Evolutionary conservation across 1,140 invertebrate genomes (phyloP).

Genomic region (Macrobrachium rosenbergii): DNA sequence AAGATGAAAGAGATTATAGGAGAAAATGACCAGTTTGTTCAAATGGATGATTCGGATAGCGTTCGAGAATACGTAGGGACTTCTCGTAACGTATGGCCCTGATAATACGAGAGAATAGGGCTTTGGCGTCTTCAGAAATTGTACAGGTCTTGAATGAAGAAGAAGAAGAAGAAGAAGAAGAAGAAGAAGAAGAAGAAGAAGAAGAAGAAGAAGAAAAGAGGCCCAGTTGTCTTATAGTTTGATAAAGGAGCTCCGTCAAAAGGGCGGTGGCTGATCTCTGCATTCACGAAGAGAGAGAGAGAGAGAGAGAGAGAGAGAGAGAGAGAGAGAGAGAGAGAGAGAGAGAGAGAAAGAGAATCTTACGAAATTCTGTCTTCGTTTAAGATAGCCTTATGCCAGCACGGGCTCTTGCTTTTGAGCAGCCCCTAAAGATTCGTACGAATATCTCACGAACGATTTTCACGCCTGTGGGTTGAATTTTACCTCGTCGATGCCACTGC

Average conservation of each 20-base stretch:
- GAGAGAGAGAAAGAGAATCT: neutral
- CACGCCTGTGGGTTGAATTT: no score
- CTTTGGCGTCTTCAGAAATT: no score
- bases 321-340: neutral
- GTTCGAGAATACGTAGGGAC: neutral
- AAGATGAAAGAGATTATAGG: neutral
- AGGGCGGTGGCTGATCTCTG: neutral
- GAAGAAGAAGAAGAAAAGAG: neutral
- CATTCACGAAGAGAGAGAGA: neutral
- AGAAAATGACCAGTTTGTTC: neutral
- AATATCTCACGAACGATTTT: no score
- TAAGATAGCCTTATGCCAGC: no score
- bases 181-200: neutral
- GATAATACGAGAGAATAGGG: no score
- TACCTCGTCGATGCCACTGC: no score
- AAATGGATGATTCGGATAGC: neutral
- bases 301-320: neutral
- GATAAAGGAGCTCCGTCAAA: neutral
- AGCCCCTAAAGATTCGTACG: no score
- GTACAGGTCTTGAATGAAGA: no score
- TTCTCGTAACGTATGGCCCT: neutral
- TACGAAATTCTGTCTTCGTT: no score
- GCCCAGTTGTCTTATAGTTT: neutral
- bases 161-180: neutral
- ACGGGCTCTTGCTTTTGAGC: no score